Evolutionary conservation across 2,888 invertebrate genomes (phyloP).

Genomic region (Volucella inflata): DNA sequence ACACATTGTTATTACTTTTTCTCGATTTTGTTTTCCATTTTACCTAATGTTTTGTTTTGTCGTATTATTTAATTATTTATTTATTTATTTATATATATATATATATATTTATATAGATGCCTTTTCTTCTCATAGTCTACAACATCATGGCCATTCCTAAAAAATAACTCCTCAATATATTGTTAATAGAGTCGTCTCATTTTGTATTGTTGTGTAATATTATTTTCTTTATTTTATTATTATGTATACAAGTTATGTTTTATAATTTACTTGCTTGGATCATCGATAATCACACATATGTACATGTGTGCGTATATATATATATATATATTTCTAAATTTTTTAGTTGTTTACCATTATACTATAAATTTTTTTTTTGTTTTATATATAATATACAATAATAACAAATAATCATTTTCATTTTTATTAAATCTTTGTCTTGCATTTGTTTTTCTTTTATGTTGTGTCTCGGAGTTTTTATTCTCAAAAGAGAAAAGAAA

Average conservation of each 20-base stretch:
- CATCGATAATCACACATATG: slow-evolving; percentile 58
- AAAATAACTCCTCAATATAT: slow-evolving; percentile 71
- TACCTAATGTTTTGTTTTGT: slow-evolving; percentile 52
- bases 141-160: slow-evolving; percentile 72
- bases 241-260: slow-evolving; percentile 59
- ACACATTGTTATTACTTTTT: slow-evolving; percentile 56
- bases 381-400: slow-evolving; percentile 63
- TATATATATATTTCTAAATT: slow-evolving; percentile 50
- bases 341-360: slow-evolving; percentile 63
- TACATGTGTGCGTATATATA: slow-evolving; percentile 38
- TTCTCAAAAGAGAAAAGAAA: slow-evolving; percentile 71
- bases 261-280: slow-evolving; percentile 27
- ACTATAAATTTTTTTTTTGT: slow-evolving; percentile 32
- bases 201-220: slow-evolving; percentile 25
- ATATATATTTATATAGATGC: slow-evolving; percentile 62
- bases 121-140: slow-evolving; percentile 62
- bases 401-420: slow-evolving; percentile 57
- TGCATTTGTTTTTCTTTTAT: slow-evolving; percentile 35
- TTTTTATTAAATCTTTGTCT: slow-evolving; percentile 22
- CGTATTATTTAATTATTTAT: slow-evolving; percentile 13
- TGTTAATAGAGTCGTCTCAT: slow-evolving; percentile 55
- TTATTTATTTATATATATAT: slow-evolving; percentile 20
- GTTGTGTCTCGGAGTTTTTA: slow-evolving; percentile 64
- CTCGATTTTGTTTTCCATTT: slow-evolving; percentile 48
- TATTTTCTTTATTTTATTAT: slow-evolving; percentile 34